Conservation (phyloP, 2,797 vertebrate genomes). For the Pachyuromys duprasi region DNA sequence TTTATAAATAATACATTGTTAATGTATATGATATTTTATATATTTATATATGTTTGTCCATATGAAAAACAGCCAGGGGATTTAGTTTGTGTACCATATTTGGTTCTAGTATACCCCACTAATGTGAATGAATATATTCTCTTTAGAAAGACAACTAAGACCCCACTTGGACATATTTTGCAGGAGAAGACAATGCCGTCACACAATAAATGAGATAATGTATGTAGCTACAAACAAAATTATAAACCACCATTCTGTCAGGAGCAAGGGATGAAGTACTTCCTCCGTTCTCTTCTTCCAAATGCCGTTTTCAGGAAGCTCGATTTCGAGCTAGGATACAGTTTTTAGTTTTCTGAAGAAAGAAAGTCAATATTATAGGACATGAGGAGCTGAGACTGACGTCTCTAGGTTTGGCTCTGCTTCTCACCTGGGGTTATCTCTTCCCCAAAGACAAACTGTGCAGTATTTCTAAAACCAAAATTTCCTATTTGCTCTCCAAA, state of each 20-base stretch:
- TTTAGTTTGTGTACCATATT: background rate
- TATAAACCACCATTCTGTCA: background rate
- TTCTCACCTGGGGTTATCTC: background rate
- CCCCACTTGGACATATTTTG: background rate
- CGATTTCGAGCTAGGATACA: background rate
- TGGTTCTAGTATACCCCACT: background rate
- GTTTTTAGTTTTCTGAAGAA: background rate
- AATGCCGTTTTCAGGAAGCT: background rate
- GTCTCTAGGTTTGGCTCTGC: background rate
- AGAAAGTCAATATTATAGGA: background rate
- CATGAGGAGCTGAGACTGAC: background rate
- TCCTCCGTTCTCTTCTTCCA: background rate
- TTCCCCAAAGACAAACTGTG: background rate
- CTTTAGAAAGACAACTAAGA: background rate
- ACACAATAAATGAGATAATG: background rate
- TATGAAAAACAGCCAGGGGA: background rate
- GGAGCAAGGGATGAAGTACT: background rate
- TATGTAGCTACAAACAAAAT: conserved; percentile 12
- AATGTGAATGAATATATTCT: background rate
- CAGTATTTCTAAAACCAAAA: background rate
- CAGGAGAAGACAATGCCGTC: background rate
- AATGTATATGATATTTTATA: no score
- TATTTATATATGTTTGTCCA: no score
- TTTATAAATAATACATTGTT: background rate
- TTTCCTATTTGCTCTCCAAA: background rate